Evolutionary conservation across 2,797 vertebrate species (phyloP), one percentile per base, ranked within the genome.

Genomic region (Cryptoprocta ferox): DNA sequence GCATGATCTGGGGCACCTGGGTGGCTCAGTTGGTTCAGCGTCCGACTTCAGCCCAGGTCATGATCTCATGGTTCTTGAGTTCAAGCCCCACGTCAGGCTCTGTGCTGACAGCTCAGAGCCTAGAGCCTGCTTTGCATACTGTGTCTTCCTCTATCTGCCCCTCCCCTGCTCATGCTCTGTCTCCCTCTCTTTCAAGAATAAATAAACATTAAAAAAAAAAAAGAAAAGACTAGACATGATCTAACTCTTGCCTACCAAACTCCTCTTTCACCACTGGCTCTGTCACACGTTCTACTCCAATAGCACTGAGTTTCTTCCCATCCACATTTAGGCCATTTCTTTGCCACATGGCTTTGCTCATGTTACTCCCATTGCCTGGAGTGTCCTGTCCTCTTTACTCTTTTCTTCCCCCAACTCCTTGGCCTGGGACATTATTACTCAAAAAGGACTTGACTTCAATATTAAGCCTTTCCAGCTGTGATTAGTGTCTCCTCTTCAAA

Each of bases 361-460:
- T 59, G 21, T 61, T 68, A 32, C 71, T 90, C 32, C 65, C 79
- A 76, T 89, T 59, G 32, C 66, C 45, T 59, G 75, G 35, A 92
- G 48, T 75, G 15, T 1, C 37, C 37, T 82, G 32, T 37, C 18
- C 39, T 61, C 75, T 88, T 83, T 45, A 65, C 39, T 42, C 26
- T 35, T 85, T 28, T 63, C 24, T 48, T 81, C 42, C 76, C 4
- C 1, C 16, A 10, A 13, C 28, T 92, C 19, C 30, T 66, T 84
- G 66, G 79, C 61, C 83, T 96, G 37, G 59, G 83, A 92, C 84
- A 92, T 81, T 93, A 35, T 75, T 50, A 68, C 12, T 85, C 32
- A 88, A 19, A n/a, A 42, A 71, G 76, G 75, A 85, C 18, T 86
- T 56, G 42, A 75, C 37, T 90, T 95, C 79, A 92, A 70, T 30